phyloP scores from a whole-genome alignment of 2,797 vertebrate species.

The Gorsachius magnificus region DNA sequence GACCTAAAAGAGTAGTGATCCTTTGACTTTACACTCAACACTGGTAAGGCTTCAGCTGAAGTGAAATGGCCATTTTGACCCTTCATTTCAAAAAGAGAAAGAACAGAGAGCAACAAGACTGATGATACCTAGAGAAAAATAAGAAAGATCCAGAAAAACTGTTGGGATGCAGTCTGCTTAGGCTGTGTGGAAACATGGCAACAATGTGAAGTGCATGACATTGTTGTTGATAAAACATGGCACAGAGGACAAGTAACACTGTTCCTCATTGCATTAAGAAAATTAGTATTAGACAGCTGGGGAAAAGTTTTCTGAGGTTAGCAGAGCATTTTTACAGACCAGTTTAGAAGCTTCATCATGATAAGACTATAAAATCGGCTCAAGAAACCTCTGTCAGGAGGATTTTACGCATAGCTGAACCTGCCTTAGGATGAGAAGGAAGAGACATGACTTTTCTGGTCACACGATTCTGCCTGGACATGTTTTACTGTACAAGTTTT shows the following conservation, averaged over 20 bases:
- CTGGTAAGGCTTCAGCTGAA: neutral
- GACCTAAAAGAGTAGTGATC: neutral
- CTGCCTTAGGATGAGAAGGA: neutral
- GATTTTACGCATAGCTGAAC: neutral
- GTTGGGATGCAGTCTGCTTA: neutral
- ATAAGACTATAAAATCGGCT: neutral
- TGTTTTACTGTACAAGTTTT: neutral
- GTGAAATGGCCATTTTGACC: neutral
- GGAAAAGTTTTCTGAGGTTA: neutral
- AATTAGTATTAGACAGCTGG: neutral
- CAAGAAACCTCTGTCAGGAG: neutral
- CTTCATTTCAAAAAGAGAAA: neutral
- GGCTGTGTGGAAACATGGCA: neutral
- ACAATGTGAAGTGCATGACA: too few species aligned
- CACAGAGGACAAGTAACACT: neutral
- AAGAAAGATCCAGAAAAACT: neutral
- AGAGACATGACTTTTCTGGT: neutral
- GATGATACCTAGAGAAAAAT: too few species aligned
- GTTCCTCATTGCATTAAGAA: neutral
- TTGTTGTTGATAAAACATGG: neutral
- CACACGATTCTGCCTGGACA: neutral
- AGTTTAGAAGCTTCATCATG: neutral
- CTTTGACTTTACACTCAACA: neutral
- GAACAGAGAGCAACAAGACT: neutral
- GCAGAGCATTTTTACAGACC: neutral